phyloP scores from a whole-genome alignment of 37 sponge, comb jelly and placozoan genomes.

The Spongilla lacustris region DNA sequence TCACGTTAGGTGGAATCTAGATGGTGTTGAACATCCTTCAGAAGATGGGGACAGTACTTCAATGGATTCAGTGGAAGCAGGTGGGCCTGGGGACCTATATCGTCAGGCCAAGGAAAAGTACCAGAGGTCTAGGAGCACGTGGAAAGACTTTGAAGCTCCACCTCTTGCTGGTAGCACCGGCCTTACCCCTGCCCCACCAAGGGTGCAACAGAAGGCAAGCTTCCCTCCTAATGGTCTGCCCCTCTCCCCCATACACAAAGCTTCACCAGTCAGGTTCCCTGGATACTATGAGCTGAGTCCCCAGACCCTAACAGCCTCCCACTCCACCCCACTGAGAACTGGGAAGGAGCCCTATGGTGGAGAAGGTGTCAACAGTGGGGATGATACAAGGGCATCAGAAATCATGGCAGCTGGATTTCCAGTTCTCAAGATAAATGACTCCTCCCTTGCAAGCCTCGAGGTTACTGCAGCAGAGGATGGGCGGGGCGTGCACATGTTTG shows the following conservation, averaged over 20 bases:
- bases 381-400: background rate
- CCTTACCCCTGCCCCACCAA: conserved; percentile 33
- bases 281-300: background rate
- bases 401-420: background rate
- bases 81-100: conserved; percentile 7
- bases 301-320: background rate
- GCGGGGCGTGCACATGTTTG: conserved; percentile 7
- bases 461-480: conserved; percentile 30
- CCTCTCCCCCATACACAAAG: background rate
- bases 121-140: background rate
- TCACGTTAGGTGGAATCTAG: conserved; percentile 56
- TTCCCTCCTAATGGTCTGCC: background rate
- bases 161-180: conserved; percentile 41
- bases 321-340: background rate
- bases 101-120: background rate
- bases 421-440: conserved; percentile 28
- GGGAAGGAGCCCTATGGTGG: background rate
- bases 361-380: background rate
- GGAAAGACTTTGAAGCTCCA: conserved; percentile 39
- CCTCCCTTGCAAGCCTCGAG: conserved; percentile 34
- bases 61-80: conserved; percentile 52
- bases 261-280: background rate
- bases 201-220: background rate
- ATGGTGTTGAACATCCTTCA: background rate
- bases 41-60: conserved; percentile 50